A percentile compares a stretch with the other conserved stretches of the same genome.
These are phyloP conservation scores for Chrysopa pallens DNA, from an alignment of 1,140 invertebrate genomes.

Conservation along the genomic window DNA sequence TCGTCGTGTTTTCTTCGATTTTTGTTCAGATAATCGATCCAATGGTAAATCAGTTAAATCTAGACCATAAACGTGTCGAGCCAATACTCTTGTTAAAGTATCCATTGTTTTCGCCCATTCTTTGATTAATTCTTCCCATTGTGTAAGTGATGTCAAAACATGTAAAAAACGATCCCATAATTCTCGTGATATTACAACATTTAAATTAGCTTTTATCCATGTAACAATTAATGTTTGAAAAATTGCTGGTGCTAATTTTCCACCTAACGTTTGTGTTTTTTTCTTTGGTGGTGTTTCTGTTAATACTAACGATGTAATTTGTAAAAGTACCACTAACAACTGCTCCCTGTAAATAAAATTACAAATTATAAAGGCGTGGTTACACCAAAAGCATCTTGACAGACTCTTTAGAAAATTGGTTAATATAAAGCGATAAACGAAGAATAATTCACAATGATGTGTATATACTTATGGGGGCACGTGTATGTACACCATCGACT, in stretches of 20 bases:
- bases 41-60: conserved; percentile 80
- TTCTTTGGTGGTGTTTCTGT: conserved; percentile 55
- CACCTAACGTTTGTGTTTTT: conserved; percentile 61
- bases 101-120: conserved; percentile 98
- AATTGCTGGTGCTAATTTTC: conserved; percentile 73
- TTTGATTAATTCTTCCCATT: conserved; percentile 87
- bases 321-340: conserved; percentile 66
- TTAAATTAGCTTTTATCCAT: conserved; percentile 95
- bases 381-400: too few relatives aligned
- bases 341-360: conserved; percentile 51
- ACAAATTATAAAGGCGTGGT: conserved; percentile 3
- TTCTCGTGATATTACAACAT: conserved; percentile 67
- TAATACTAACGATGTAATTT: conserved; percentile 82
- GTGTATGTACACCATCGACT: too few relatives aligned
- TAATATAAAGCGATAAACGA: too few relatives aligned
- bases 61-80: conserved; percentile 80
- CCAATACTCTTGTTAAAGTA: conserved; percentile 79
- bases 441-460: too few relatives aligned
- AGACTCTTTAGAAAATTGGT: too few relatives aligned
- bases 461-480: too few relatives aligned
- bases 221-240: conserved; percentile 94
- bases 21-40: conserved; percentile 68
- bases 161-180: conserved; percentile 90
- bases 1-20: conserved; percentile 28
- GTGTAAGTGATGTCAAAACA: conserved; percentile 73